Evolutionary conservation across 2,888 invertebrate genomes (phyloP), one percentile per base, ranked within the genome.

Genomic region (Isoperla grammatica): DNA sequence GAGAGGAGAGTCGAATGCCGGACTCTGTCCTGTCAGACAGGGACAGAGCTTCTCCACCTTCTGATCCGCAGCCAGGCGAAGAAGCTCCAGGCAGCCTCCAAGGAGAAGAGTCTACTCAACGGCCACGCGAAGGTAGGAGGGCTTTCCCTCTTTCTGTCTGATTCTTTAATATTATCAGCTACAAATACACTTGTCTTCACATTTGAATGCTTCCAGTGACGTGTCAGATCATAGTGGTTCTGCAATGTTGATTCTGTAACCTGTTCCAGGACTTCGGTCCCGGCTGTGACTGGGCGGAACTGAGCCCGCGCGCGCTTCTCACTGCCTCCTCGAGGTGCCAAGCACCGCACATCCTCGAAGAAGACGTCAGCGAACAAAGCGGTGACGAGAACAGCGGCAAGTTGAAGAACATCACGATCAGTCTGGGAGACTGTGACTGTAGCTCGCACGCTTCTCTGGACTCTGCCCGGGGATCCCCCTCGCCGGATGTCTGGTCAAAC

Each of bases 371-470:
- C 45, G 65, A 65, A 9, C 57, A 57, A 15, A 67, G 74, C 61
- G 72, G 73, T 56, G 71, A 73, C 11, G 73, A 73, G 37, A 62
- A 66, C 53, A 71, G 70, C 63, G 75, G 75, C 59, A 72, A 74
- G 66, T 67, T 76, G 54, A 75, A 75, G 63, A 74, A 75, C 64
- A 76, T 76, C 63, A 75, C 74, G 19, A 76, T 76, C 53, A 72
- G 66, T 43, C 62, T 70, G 40, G 70, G 69, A 1, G 57, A 59
- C 29, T 62, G 59, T 40, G 57, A 37, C 23, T 22, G 43, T 12
- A 17, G 35, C 4, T 19, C 50, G 12, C 17, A 6, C 2, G 2
- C 35, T 4, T 29, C n/a, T 1, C n/a, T 23, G 2, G 22, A 19
- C 29, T 35, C 49, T 3, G 8, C 29, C 29, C 13, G 11, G 2